Evolutionary conservation across 1,140 invertebrate species (phyloP).

Genomic region (Rhyacophila brunnea): DNA sequence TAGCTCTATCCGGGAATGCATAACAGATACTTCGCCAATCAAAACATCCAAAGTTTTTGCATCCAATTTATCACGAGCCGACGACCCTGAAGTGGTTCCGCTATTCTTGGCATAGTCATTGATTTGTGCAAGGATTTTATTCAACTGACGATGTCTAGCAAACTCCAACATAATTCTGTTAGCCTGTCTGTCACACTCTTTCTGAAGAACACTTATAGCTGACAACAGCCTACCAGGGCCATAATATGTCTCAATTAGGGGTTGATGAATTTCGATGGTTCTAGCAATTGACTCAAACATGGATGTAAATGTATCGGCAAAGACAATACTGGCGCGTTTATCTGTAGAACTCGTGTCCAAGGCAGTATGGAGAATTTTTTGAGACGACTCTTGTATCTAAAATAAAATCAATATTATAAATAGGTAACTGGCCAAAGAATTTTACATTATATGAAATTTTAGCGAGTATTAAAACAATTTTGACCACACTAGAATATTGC

Average conservation of each 20-base stretch:
- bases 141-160: slow-evolving; percentile 69
- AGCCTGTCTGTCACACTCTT: slow-evolving; percentile 81
- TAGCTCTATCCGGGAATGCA: slow-evolving; percentile 86
- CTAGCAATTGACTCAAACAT: slow-evolving; percentile 89
- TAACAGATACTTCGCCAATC: slow-evolving; percentile 86
- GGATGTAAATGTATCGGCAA: slow-evolving; percentile 78
- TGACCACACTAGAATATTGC: too few species aligned
- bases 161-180: slow-evolving; percentile 75
- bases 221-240: slow-evolving; percentile 76
- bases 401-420: slow-evolving; percentile 27
- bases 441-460: not conserved
- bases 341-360: slow-evolving; percentile 64
- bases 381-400: slow-evolving; percentile 67
- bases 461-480: too few species aligned
- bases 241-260: slow-evolving; percentile 92
- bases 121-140: slow-evolving; percentile 64
- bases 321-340: slow-evolving; percentile 73
- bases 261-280: slow-evolving; percentile 87
- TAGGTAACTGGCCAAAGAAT: not conserved
- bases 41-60: slow-evolving; percentile 87
- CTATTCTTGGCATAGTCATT: slow-evolving; percentile 56
- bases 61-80: slow-evolving; percentile 64
- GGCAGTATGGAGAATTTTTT: slow-evolving; percentile 70
- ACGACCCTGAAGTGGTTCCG: slow-evolving; percentile 40
- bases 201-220: slow-evolving; percentile 73